Evolutionary conservation across 2,888 invertebrate genomes (phyloP), one percentile per base, ranked within the genome.

Genomic region (Stegana nigrithorax): DNA sequence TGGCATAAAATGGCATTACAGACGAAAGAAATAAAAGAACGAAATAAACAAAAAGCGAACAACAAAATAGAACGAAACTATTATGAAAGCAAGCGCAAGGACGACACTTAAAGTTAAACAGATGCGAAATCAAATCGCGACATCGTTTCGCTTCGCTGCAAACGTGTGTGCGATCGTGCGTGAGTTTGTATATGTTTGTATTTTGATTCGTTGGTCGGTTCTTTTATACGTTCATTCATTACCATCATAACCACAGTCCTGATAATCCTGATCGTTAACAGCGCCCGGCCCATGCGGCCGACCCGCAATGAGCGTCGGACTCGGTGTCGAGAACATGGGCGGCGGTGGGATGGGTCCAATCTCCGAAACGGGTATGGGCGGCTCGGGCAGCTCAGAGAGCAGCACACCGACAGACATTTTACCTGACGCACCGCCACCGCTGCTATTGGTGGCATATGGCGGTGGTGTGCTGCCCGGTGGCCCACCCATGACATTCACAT

Each of bases 311-410:
- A 92, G 87, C 69, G 88, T 89, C 70, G 92, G 93, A 86, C 92
- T 93, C 71, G 93, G 93, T 78, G 95, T 94, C 86, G 94, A 94
- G 89, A 96, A 96, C 96, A 96, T 96, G 73, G 96, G 96, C 81
- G 96, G 96, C 80, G 96, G 96, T 81, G 94, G 94, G 85, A 94
- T 94, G 72, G 95, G 96, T 68, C 96, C 96, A 86, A 96, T 96
- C 83, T 96, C 96, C 71, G 95, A 94, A 70, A 96, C 88, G 61
- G 95, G 94, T 82, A 96, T 95, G 73, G 95, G 95, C 72, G 95
- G 95, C 87, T 95, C 95, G 72, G 95, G 95, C 83, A 95, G 88
- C 84, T 95, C 94, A 74, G 93, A 93, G 78, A 95, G 89, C 88
- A 93, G 90, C 81, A 94, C 89, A 72, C 88, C 88, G 72, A 88